phyloP scores from a whole-genome alignment of 92 coral and sea anemone genomes.

The Phenganax marumi region DNA sequence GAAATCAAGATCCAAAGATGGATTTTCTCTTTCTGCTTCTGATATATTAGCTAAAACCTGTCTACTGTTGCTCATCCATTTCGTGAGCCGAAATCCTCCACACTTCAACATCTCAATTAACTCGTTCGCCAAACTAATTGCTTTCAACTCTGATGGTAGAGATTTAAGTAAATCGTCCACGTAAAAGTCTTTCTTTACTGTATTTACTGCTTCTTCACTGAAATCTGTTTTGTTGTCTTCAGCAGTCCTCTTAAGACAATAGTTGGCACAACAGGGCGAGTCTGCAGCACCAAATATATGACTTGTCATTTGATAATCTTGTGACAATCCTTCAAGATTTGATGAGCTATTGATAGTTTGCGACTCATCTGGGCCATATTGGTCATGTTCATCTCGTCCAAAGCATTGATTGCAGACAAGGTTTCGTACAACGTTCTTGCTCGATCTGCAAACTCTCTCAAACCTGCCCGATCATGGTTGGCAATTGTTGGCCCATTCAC shows the following conservation, averaged over 20 bases:
- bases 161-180: constrained; percentile 56
- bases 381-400: constrained; percentile 64
- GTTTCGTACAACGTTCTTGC: constrained; percentile 58
- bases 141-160: constrained; percentile 30
- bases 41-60: too few relatives aligned
- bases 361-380: constrained; percentile 56
- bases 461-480: constrained; percentile 39
- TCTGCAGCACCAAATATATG: too few relatives aligned
- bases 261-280: too few relatives aligned
- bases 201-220: constrained; percentile 53
- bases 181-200: too few relatives aligned
- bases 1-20: too few relatives aligned
- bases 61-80: too few relatives aligned
- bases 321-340: constrained; percentile 40
- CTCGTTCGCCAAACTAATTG: constrained; percentile 33
- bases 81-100: too few relatives aligned
- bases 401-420: constrained; percentile 59
- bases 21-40: too few relatives aligned
- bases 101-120: constrained; percentile 48
- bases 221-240: constrained; percentile 48
- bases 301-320: constrained; percentile 57
- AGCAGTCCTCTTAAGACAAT: constrained; percentile 55
- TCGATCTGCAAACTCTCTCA: constrained; percentile 57
- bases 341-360: constrained; percentile 50
- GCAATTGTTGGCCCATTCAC: constrained; percentile 51